Evolutionary conservation across 2,888 invertebrate genomes (phyloP), one percentile per base, ranked within the genome.

Genomic region (Caenorhabditis sp.): DNA sequence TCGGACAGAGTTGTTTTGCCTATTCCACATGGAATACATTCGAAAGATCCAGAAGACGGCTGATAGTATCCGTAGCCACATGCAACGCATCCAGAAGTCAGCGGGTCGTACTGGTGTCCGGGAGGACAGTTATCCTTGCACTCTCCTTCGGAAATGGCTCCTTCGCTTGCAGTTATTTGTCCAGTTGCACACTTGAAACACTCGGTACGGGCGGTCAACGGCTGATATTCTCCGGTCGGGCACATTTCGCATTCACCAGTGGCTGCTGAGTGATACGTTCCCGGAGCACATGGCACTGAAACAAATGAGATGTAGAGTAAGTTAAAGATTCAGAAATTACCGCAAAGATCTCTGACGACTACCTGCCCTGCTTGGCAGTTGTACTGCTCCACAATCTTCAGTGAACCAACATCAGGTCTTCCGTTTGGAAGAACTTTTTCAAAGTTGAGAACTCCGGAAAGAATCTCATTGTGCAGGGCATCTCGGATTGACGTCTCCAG

Each of bases 301-400:
- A 61, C 2, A n/a, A n/a, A n/a, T n/a, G n/a, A n/a, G n/a, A n/a
- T n/a, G n/a, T n/a, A n/a, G n/a, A n/a, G n/a, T n/a, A n/a, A n/a
- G n/a, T n/a, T n/a, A n/a, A n/a, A n/a, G n/a, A n/a, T n/a, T n/a
- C n/a, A n/a, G n/a, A n/a, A n/a, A n/a, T 48, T n/a, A 61, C 61
- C 62, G 90, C 96, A 96, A 89, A 95, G 94, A 62, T 95, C 95
- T 45, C 94, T 94, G 92, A 95, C 94, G 0, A 95, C 95, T 26
- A 97, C 96, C 91, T 96, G 95, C 61, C 96, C 96, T 83, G 93
- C 92, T 0, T 95, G 94, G 89, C 97, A 98, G 59, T 95, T 94
- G 88, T 95, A 96, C 89, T 95, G 95, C 0, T 95, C 95, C 78
- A 93, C 92, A n/a, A 97, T 91, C 24, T 92, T 90, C 71, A 97